Evolutionary conservation across 2,888 invertebrate species (phyloP).

Genomic region (Drosophila infuscata): DNA sequence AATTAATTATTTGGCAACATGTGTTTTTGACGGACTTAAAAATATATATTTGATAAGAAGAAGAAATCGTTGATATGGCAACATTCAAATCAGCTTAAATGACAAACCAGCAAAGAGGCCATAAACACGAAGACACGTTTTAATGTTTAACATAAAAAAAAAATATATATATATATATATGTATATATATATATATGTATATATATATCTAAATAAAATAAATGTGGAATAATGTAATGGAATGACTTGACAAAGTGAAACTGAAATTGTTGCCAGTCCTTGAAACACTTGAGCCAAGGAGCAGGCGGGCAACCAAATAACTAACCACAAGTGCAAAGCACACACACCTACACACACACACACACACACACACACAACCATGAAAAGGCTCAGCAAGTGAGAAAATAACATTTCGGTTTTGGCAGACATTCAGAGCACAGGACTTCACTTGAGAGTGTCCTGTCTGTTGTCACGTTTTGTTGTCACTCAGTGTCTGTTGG

Average conservation of each 20-base stretch:
- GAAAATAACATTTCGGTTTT: conserved; percentile 64
- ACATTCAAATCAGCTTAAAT: conserved; percentile 22
- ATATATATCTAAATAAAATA: neutral
- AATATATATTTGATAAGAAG: neutral
- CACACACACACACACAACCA: neutral
- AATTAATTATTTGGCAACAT: neutral
- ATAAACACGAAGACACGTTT: conserved; percentile 21
- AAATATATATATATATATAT: neutral
- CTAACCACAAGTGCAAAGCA: conserved; percentile 71
- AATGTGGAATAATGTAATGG: conserved; percentile 24
- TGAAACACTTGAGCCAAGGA: conserved; percentile 50
- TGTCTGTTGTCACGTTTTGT: conserved; percentile 41
- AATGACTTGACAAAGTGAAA: conserved; percentile 25
- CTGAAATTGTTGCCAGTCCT: conserved; percentile 45
- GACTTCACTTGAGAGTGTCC: conserved; percentile 21
- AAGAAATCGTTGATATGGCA: conserved; percentile 23
- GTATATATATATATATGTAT: neutral
- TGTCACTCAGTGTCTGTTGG: conserved; percentile 60
- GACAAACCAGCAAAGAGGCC: neutral
- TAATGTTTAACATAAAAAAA: neutral
- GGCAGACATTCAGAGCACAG: neutral
- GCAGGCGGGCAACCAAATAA: conserved; percentile 50
- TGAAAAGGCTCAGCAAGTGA: conserved; percentile 51
- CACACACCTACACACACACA: conserved; percentile 14
- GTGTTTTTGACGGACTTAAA: neutral